Conservation (phyloP, 1,140 invertebrate species). For the Micrasema minimum region DNA sequence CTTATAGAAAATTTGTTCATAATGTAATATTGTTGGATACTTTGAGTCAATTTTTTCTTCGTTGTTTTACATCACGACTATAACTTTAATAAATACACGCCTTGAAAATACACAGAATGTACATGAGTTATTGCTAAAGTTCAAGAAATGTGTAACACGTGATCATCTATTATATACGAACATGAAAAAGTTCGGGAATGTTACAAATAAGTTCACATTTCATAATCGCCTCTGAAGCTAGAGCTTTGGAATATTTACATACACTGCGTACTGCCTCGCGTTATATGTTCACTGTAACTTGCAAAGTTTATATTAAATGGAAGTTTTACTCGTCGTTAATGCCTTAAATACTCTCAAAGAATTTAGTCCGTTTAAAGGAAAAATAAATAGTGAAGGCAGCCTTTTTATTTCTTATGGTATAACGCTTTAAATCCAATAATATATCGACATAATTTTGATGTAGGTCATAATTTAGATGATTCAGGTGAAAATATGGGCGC, state of each 20-base stretch:
- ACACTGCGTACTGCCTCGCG: not conserved
- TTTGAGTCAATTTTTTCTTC: too few species aligned
- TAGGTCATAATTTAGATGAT: too few species aligned
- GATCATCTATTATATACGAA: slow-evolving; percentile 37
- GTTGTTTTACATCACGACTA: slow-evolving; percentile 45
- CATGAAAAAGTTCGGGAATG: slow-evolving; percentile 36
- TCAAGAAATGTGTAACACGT: slow-evolving; percentile 48
- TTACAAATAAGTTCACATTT: slow-evolving; percentile 27
- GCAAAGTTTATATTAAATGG: not conserved
- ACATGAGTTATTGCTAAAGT: slow-evolving; percentile 51
- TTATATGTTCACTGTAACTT: not conserved
- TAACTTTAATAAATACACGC: slow-evolving; percentile 52
- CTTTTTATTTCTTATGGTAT: too few species aligned
- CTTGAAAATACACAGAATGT: slow-evolving; percentile 43
- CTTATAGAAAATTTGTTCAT: too few species aligned
- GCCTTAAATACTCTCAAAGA: not conserved
- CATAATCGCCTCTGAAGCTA: not conserved
- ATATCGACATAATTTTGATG: too few species aligned
- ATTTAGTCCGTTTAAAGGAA: too few species aligned
- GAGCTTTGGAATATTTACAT: not conserved
- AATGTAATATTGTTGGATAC: too few species aligned
- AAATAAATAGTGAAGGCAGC: too few species aligned
- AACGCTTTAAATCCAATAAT: too few species aligned
- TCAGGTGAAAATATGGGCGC: too few species aligned
- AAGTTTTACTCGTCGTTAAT: not conserved